phyloP scores from a whole-genome alignment of 1,140 invertebrate genomes.

The Micrasema longulum region DNA sequence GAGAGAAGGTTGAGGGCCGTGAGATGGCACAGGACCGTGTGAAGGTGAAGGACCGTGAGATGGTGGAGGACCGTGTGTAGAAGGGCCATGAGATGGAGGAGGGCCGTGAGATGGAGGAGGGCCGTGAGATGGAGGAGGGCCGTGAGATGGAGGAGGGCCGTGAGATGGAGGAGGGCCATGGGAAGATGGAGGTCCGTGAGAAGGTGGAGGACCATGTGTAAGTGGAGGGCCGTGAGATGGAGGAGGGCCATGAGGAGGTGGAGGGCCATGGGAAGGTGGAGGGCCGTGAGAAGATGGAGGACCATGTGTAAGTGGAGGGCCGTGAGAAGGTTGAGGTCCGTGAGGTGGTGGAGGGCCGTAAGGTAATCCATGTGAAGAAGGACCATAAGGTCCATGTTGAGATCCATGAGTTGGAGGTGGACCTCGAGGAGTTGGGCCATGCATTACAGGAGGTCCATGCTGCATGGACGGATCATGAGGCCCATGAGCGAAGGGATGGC shows the following conservation, averaged over 20 bases:
- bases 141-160: neutral
- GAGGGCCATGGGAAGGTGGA: neutral
- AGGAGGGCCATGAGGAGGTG: neutral
- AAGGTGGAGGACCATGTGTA: neutral
- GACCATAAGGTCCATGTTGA: conserved; percentile 14
- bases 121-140: conserved; percentile 8
- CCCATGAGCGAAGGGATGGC: neutral
- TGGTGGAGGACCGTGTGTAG: conserved; percentile 1
- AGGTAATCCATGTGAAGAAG: conserved; percentile 1
- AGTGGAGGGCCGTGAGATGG: neutral
- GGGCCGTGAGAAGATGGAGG: neutral
- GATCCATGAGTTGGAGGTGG: conserved; percentile 4
- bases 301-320: conserved; percentile 2
- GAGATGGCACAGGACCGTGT: neutral
- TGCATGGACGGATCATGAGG: neutral
- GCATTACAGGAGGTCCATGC: conserved; percentile 2
- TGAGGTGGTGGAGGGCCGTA: neutral
- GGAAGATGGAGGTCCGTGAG: neutral
- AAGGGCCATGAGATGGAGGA: conserved; percentile 3
- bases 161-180: conserved; percentile 1
- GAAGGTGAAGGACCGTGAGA: neutral
- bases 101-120: neutral
- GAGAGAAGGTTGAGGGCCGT: conserved; percentile 11
- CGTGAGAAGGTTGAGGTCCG: conserved; percentile 2
- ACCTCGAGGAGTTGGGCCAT: neutral